phyloP scores from a whole-genome alignment of 1,140 invertebrate genomes.

The Apis dorsata region DNA sequence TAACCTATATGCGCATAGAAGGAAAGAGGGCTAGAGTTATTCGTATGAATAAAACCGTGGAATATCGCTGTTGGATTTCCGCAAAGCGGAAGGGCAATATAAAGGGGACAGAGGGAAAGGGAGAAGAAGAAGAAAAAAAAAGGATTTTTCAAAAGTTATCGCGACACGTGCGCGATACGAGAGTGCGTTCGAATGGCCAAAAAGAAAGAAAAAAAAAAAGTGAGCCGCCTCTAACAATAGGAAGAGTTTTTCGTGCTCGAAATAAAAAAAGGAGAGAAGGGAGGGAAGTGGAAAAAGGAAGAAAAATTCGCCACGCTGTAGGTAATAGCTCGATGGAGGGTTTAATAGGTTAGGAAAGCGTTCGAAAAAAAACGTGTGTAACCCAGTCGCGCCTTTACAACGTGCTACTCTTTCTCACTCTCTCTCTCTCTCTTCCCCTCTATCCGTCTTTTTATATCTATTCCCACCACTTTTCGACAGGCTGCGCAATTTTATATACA shows the following conservation, averaged over 20 bases:
- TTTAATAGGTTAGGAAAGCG: conserved; percentile 1
- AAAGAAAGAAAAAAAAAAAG: neutral
- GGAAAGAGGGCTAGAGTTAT: neutral
- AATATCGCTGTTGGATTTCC: neutral
- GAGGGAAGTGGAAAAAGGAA: neutral
- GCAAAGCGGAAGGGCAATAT: neutral
- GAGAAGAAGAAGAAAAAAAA: neutral
- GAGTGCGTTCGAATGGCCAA: neutral
- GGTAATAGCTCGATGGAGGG: neutral
- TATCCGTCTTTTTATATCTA: neutral
- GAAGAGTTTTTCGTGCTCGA: neutral
- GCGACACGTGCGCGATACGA: neutral
- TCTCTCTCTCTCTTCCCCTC: neutral
- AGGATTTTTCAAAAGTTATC: neutral
- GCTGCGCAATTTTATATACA: neutral
- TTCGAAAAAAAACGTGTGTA: conserved; percentile 19
- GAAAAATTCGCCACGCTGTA: neutral
- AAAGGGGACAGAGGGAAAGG: too few species aligned
- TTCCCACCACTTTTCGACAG: neutral
- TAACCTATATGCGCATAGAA: too few species aligned
- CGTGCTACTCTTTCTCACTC: neutral
- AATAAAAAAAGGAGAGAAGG: neutral
- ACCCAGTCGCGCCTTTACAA: conserved; percentile 2
- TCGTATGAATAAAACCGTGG: neutral
- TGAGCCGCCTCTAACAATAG: conserved; percentile 4